Evolutionary conservation across 1,140 invertebrate genomes (phyloP), one percentile per base, ranked within the genome.

Genomic region (Drosophila pseudoobscura): DNA sequence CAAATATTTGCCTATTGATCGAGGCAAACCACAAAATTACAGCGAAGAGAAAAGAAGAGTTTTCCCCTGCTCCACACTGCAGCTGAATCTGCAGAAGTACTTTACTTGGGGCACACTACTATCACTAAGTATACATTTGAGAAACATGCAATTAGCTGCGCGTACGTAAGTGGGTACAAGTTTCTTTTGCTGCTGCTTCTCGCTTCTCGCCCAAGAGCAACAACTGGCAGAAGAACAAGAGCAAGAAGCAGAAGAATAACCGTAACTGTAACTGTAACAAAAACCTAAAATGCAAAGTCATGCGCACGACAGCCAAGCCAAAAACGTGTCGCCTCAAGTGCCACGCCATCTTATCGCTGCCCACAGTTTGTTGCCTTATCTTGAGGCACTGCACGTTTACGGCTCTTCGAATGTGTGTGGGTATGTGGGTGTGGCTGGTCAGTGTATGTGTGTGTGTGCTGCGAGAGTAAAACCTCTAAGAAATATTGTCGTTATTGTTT

Each of bases 311-410:
- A 77, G 64, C 77, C 82, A 74, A 76, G 73, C 77, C 82, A 63
- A 87, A 87, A 87, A 84, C 80, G 80, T 84, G 80, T 84, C 82
- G 82, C 78, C 72, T 75, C 82, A 76, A 84, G 80, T 82, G 77
- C 80, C 77, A 84, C 60, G 78, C 68, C 80, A 87, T 80, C 83
- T 87, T 84, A 84, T 80, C 82, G 82, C 69, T 87, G 77, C 55
- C 73, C 82, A 84, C 77, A 80, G 73, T 84, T 84, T 84, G 80
- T 84, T 80, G 80, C 84, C 82, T 84, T 84, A 84, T 84, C 80
- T 85, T 65, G 68, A 84, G 77, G 59, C 60, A 50, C 57, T 80
- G 78, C 72, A 80, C 78, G 77, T 80, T 75, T 80, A 55, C 58
- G 53, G 50, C 45, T 72, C 26, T 50, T 39, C 52, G 47, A 53